These are phyloP conservation scores for Thripadectes ignobilis DNA, from an alignment of 2,797 vertebrate genomes.

Conservation along the genomic window DNA sequence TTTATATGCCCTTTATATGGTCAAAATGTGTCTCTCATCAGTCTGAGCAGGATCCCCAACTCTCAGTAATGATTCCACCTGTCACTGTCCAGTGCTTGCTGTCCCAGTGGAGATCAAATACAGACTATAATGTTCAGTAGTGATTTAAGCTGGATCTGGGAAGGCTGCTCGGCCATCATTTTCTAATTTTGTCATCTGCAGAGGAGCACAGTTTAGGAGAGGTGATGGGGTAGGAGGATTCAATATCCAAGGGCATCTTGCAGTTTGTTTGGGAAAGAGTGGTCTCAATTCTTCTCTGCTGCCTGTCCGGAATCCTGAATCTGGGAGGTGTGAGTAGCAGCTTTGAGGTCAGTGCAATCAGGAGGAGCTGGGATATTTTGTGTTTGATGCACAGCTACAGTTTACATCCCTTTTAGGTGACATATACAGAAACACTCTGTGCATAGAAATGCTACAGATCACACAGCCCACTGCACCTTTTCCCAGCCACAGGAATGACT, in stretches of 20 bases:
- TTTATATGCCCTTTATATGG: background rate
- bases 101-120: background rate
- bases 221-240: background rate
- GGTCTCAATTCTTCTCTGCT: background rate
- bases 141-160: background rate
- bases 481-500: background rate
- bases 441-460: background rate
- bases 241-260: background rate
- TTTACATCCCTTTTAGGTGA: background rate
- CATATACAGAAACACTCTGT: fast-evolving
- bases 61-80: background rate
- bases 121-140: background rate
- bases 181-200: background rate
- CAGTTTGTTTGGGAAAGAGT: background rate
- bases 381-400: background rate
- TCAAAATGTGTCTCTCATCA: background rate
- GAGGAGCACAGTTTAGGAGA: background rate
- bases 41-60: background rate
- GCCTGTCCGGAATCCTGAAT: background rate
- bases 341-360: background rate
- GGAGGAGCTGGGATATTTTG: background rate
- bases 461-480: background rate
- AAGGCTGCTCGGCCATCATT: background rate
- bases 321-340: background rate
- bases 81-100: background rate